Percentiles rank a stretch among this genome's conserved stretches.
Conservation (phyloP, 2,113 vertebrate species). For the Corvus cornix region DNA sequence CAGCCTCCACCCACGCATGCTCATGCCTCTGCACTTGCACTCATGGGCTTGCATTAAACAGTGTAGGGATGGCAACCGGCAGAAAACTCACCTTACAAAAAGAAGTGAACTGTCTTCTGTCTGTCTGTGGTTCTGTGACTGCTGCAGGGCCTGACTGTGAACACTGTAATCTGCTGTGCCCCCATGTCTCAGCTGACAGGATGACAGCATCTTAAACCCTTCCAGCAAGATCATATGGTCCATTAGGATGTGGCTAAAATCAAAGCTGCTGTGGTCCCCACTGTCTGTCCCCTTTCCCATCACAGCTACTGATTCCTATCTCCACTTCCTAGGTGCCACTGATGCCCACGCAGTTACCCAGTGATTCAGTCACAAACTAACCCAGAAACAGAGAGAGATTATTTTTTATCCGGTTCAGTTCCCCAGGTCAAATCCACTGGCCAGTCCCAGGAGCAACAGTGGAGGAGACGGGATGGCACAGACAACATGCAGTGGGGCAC, state of each 20-base stretch:
- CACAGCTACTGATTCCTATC: background rate
- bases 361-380: background rate
- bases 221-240: background rate
- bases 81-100: background rate
- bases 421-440: background rate
- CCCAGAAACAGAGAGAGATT: background rate
- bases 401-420: background rate
- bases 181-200: background rate
- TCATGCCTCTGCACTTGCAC: fast-evolving
- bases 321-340: background rate
- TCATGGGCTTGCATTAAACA: background rate
- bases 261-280: background rate
- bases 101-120: background rate
- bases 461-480: background rate
- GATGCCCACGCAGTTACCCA: background rate
- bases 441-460: background rate
- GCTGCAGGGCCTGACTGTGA: background rate
- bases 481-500: fast-evolving
- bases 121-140: background rate
- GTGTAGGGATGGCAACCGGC: background rate
- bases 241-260: background rate
- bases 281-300: background rate
- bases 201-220: background rate
- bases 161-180: background rate
- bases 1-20: background rate